Evolutionary conservation across 2,797 vertebrate species (phyloP).

Genomic region (Spatula versicolor): DNA sequence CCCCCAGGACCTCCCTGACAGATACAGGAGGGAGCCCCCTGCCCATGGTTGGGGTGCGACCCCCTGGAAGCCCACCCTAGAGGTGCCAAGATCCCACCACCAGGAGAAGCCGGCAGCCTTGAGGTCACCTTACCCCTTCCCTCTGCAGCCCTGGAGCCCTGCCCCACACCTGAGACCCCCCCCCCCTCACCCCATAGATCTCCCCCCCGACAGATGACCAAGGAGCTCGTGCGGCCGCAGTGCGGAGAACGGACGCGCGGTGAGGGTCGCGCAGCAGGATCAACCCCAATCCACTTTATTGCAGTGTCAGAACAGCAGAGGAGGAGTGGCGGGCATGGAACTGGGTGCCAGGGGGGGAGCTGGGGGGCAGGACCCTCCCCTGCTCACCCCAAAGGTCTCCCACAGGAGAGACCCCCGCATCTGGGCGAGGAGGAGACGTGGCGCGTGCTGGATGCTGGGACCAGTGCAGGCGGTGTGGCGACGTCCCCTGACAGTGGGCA

Average conservation of each 20-base stretch:
- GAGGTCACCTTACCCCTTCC: not conserved
- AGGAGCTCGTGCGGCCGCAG: not conserved
- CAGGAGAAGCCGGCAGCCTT: not conserved
- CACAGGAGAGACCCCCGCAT: not conserved
- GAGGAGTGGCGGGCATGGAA: not conserved
- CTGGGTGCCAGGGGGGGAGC: accelerated
- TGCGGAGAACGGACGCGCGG: accelerated
- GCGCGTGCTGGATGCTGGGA: not conserved
- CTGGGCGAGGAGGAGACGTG: not conserved
- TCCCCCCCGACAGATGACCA: no score
- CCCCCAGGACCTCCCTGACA: not conserved
- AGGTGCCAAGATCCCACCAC: not conserved
- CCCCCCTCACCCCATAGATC: not conserved
- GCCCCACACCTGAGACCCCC: not conserved
- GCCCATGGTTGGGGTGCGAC: no score
- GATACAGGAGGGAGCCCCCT: not conserved
- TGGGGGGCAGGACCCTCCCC: not conserved
- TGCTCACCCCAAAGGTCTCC: not conserved
- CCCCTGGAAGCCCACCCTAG: not conserved
- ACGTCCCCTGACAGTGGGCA: not conserved
- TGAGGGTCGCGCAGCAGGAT: not conserved
- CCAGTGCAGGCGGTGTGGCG: no score
- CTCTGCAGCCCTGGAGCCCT: no score
- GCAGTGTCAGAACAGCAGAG: not conserved
- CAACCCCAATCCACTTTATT: not conserved